phyloP scores from a whole-genome alignment of 1,140 invertebrate species.

The Aphis gossypii region DNA sequence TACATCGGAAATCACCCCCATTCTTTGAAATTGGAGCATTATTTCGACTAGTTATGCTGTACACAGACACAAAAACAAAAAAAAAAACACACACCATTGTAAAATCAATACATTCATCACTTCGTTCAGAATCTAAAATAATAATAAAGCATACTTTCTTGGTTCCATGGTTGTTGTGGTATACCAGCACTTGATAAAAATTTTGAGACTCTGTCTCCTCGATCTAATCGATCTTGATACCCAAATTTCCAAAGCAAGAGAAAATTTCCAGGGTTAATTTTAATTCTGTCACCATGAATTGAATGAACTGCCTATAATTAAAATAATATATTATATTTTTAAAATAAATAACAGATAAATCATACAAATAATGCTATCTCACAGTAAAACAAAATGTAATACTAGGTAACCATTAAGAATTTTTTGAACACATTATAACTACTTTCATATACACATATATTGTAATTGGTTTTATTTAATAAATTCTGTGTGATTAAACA shows the following conservation, averaged over 20 bases:
- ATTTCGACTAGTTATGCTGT: no score
- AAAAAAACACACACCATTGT: no score
- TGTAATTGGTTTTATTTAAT: conserved; percentile 36
- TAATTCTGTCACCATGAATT: not conserved
- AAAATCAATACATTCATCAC: no score
- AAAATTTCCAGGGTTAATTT: conserved; percentile 29
- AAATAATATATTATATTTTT: not conserved
- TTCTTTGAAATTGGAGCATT: no score
- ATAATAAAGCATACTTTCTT: not conserved
- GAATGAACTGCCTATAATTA: not conserved
- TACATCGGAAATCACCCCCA: no score
- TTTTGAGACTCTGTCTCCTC: conserved; percentile 43
- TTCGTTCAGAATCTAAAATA: no score
- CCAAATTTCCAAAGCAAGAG: conserved; percentile 41
- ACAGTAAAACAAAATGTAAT: not conserved
- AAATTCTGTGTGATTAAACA: conserved; percentile 34
- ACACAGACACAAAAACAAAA: no score
- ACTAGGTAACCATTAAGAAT: conserved; percentile 39
- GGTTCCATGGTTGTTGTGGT: conserved; percentile 27
- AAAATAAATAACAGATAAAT: not conserved
- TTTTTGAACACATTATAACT: not conserved
- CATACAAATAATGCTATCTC: not conserved
- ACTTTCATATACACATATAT: conserved; percentile 42
- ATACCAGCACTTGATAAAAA: not conserved
- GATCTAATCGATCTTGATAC: conserved; percentile 48